Evolutionary conservation across 2,113 vertebrate genomes (phyloP).

Genomic region (Crypturellus undulatus): DNA sequence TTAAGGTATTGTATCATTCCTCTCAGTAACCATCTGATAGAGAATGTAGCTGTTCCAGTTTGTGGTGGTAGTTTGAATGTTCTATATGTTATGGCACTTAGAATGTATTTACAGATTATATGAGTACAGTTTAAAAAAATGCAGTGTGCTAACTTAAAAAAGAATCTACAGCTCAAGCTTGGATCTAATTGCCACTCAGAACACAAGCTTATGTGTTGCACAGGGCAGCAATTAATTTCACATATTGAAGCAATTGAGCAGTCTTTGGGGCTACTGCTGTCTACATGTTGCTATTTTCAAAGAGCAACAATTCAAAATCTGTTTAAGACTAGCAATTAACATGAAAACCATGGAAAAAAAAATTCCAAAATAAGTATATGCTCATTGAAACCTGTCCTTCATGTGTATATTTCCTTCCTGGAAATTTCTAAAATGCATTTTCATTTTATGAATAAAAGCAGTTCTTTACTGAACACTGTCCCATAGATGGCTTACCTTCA

Average conservation of each 20-base stretch:
- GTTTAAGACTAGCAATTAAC: neutral
- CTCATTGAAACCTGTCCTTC: neutral
- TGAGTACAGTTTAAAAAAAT: neutral
- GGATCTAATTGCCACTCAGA: neutral
- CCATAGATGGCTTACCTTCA: neutral
- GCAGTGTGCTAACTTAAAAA: neutral
- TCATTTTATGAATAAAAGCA: neutral
- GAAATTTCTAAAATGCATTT: neutral
- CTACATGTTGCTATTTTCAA: neutral
- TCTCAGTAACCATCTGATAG: neutral
- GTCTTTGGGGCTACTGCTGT: neutral
- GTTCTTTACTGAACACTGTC: neutral
- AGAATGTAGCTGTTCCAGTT: neutral
- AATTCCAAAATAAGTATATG: neutral
- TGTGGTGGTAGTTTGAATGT: neutral
- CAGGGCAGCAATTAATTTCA: neutral
- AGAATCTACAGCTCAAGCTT: neutral
- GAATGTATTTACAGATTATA: neutral
- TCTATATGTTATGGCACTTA: neutral
- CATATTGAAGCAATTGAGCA: neutral
- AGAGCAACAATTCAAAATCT: neutral
- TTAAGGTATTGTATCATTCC: neutral
- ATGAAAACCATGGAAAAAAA: neutral
- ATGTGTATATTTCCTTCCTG: neutral
- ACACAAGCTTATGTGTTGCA: neutral